These are phyloP conservation scores for Artibeus jamaicensis DNA, from an alignment of 2,797 vertebrate genomes.

Conservation along the genomic window DNA sequence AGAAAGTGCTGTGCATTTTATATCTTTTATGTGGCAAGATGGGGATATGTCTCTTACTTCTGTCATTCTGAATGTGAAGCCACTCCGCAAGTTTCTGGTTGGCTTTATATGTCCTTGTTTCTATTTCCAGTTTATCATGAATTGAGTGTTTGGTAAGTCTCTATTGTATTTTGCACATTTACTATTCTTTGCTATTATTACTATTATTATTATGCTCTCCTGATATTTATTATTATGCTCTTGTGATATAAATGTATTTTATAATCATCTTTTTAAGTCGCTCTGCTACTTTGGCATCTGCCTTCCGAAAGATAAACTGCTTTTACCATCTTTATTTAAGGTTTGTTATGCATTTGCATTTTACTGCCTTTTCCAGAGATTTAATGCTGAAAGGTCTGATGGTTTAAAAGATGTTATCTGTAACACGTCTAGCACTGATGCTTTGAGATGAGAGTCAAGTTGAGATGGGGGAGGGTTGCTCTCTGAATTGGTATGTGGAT, in stretches of 20 bases:
- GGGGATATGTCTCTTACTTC: slow-evolving; percentile 57
- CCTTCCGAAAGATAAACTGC: slow-evolving; percentile 69
- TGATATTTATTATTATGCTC: slow-evolving; percentile 66
- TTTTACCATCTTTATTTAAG: slow-evolving; percentile 75
- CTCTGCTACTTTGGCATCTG: slow-evolving; percentile 73
- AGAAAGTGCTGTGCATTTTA: slow-evolving; percentile 11
- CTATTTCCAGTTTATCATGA: slow-evolving; percentile 80
- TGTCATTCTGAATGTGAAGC: slow-evolving; percentile 76
- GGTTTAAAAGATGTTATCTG: slow-evolving; percentile 50
- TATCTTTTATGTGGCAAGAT: slow-evolving; percentile 50
- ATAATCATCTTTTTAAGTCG: slow-evolving; percentile 70
- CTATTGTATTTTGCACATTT: slow-evolving; percentile 75
- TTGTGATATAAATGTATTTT: slow-evolving; percentile 65
- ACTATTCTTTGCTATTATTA: slow-evolving; percentile 69
- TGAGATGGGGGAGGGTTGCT: not conserved
- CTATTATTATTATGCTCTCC: slow-evolving; percentile 65
- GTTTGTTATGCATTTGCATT: slow-evolving; percentile 69
- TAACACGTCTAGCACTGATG: slow-evolving; percentile 47
- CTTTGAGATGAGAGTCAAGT: slow-evolving; percentile 30
- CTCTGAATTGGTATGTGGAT: not conserved
- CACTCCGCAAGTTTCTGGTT: slow-evolving; percentile 71
- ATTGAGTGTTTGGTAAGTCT: slow-evolving; percentile 79
- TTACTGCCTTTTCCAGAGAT: slow-evolving; percentile 58
- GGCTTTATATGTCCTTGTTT: slow-evolving; percentile 79
- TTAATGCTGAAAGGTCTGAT: slow-evolving; percentile 19